Conservation (phyloP, 2,888 invertebrate genomes). For the Rambutsinella grinnellia region DNA sequence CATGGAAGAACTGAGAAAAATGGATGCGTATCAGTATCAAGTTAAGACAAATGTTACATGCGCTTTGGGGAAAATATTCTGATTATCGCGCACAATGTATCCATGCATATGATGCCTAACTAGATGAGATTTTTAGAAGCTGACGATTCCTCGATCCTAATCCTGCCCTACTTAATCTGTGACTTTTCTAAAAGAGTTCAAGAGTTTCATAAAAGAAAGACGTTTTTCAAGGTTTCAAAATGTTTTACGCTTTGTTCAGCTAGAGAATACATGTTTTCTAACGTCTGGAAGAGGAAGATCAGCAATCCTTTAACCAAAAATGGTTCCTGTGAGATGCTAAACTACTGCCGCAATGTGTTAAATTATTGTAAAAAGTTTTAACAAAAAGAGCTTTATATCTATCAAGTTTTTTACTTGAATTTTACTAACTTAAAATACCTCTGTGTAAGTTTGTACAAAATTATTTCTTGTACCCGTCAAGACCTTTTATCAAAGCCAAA, state of each 20-base stretch:
- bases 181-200: neutral
- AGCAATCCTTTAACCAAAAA: neutral
- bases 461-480: neutral
- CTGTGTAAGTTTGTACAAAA: neutral
- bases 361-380: constrained; percentile 19
- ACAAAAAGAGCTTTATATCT: constrained; percentile 43
- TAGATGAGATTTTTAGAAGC: neutral
- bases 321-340: constrained; percentile 41
- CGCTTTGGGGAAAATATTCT: neutral
- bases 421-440: too few species aligned
- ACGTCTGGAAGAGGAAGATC: neutral
- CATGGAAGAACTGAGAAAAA: constrained; percentile 24
- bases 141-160: neutral
- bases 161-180: neutral
- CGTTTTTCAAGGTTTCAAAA: constrained; percentile 30
- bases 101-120: neutral
- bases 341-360: constrained; percentile 41
- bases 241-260: constrained; percentile 44
- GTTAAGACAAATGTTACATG: too few species aligned
- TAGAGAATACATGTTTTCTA: constrained; percentile 19
- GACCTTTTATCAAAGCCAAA: neutral
- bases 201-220: constrained; percentile 28
- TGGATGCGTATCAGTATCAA: neutral
- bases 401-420: constrained; percentile 4
- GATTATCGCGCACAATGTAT: neutral